Conservation (phyloP, 2,797 vertebrate species). For the Meda fulgida region DNA sequence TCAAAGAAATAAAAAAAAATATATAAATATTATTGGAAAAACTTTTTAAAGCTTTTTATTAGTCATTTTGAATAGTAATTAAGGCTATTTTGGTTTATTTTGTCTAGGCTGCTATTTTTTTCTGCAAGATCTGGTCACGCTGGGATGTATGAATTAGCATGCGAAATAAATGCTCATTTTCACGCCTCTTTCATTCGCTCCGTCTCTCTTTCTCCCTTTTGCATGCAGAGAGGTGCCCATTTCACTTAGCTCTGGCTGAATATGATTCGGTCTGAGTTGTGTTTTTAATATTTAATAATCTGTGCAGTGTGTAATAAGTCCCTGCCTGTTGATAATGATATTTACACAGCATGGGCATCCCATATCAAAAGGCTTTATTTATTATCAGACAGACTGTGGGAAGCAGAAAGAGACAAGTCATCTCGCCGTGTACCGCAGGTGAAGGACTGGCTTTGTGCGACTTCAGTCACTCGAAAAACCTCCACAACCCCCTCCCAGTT, state of each 20-base stretch:
- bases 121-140: no score
- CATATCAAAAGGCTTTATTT: conserved; percentile 61
- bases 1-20: background rate
- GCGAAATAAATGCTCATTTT: conserved; percentile 4
- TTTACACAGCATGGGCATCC: conserved; percentile 59
- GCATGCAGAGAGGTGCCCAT: conserved; percentile 34
- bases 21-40: background rate
- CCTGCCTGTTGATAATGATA: conserved; percentile 59
- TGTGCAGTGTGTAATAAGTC: conserved; percentile 45
- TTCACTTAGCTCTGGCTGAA: conserved; percentile 31
- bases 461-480: background rate
- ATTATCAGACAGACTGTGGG: conserved; percentile 57
- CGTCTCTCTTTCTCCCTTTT: conserved; percentile 7
- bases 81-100: background rate
- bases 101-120: background rate
- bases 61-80: background rate
- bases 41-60: background rate
- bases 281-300: conserved; percentile 62
- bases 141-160: background rate
- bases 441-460: conserved; percentile 12
- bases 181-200: conserved; percentile 4
- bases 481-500: conserved; percentile 29
- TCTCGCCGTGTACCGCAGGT: conserved; percentile 14
- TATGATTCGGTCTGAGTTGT: conserved; percentile 48
- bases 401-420: conserved; percentile 17